phyloP scores from a whole-genome alignment of 2,888 invertebrate species.

The Cartodere bifasciata region DNA sequence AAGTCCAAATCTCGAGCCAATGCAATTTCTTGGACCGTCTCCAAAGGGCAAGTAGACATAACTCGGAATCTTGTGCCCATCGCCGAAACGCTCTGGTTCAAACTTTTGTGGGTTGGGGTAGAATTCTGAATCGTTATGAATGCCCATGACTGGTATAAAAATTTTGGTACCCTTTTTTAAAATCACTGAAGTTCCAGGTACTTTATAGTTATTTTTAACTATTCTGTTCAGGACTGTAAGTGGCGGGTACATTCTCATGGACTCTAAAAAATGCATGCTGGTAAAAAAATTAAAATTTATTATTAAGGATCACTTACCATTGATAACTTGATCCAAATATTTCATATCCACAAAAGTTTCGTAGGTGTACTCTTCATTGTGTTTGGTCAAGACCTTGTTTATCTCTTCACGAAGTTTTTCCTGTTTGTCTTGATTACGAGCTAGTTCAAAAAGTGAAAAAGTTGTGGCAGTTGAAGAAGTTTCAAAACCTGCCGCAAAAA shows the following conservation, averaged over 20 bases:
- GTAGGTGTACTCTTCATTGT: constrained; percentile 6
- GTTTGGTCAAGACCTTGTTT: background rate
- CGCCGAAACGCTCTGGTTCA: constrained; percentile 17
- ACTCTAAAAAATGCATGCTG: constrained; percentile 21
- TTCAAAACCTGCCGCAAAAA: constrained; percentile 9
- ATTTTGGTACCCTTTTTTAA: constrained; percentile 26
- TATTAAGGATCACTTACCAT: constrained; percentile 5
- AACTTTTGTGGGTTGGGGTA: constrained; percentile 16
- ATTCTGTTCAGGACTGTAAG: constrained; percentile 17
- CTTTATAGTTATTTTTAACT: constrained; percentile 18
- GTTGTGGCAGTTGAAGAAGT: constrained; percentile 8
- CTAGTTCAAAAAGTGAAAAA: constrained; percentile 8
- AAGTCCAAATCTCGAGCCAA: constrained; percentile 20
- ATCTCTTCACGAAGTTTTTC: constrained; percentile 6
- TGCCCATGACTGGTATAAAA: constrained; percentile 19
- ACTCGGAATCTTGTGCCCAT: constrained; percentile 7
- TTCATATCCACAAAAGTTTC: constrained; percentile 6
- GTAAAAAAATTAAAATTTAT: background rate
- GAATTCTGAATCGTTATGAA: constrained; percentile 15
- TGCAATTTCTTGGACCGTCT: constrained; percentile 26
- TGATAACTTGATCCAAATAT: constrained; percentile 8
- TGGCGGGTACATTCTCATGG: constrained; percentile 28
- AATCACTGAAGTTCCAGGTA: constrained; percentile 23
- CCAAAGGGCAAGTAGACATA: constrained; percentile 24
- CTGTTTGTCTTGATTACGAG: constrained; percentile 2